Percentiles rank a stretch among this genome's conserved stretches.
phyloP scores from a whole-genome alignment of 2,797 vertebrate genomes.

The Onychomys leucogaster region DNA sequence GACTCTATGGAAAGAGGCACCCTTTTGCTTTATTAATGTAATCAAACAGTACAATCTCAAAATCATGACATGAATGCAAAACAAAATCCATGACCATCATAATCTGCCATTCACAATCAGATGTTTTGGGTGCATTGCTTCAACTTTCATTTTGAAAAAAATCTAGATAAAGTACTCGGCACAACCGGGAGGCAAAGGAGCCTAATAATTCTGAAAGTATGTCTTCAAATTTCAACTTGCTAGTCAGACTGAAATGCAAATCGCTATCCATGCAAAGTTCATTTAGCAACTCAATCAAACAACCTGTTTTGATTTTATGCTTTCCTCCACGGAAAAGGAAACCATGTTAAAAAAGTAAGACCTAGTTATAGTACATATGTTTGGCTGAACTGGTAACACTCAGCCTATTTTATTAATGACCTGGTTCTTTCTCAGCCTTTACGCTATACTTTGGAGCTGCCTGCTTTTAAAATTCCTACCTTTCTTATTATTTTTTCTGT shows the following conservation, averaged over 20 bases:
- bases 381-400: constrained; percentile 41
- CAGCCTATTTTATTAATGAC: constrained; percentile 49
- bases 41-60: constrained; percentile 61
- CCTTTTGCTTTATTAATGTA: constrained; percentile 8
- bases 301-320: constrained; percentile 52
- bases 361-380: not conserved
- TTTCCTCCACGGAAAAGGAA: not conserved
- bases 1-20: constrained; percentile 16
- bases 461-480: constrained; percentile 28
- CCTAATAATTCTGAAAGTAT: constrained; percentile 59
- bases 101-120: constrained; percentile 23
- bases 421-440: constrained; percentile 45
- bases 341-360: not conserved
- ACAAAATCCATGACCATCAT: constrained; percentile 18
- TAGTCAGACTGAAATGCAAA: constrained; percentile 58
- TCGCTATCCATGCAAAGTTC: constrained; percentile 40
- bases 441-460: constrained; percentile 43
- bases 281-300: constrained; percentile 34
- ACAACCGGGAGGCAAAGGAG: not conserved
- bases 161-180: constrained; percentile 45
- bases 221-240: constrained; percentile 4
- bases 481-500: constrained; percentile 68
- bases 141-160: constrained; percentile 55
- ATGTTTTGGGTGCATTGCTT: constrained; percentile 1
- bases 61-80: constrained; percentile 33